These are phyloP conservation scores for Ypsolopha sequella DNA, from an alignment of 2,888 invertebrate genomes.

Conservation along the genomic window DNA sequence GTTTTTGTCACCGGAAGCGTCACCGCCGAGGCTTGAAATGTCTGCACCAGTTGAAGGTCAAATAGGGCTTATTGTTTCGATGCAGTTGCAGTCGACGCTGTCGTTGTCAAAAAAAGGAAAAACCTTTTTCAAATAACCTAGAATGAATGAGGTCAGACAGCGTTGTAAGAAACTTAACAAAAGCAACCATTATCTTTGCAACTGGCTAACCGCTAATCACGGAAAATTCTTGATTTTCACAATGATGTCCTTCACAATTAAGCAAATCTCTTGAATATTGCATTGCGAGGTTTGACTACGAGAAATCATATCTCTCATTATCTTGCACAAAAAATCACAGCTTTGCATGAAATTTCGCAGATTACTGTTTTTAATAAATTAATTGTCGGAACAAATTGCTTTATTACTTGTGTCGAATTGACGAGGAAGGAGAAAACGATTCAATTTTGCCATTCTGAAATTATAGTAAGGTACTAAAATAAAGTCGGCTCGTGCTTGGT, in stretches of 20 bases:
- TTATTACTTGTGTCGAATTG: not conserved
- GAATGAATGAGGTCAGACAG: conserved; percentile 41
- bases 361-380: not conserved
- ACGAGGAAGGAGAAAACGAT: not conserved
- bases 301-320: not conserved
- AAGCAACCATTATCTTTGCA: conserved; percentile 34
- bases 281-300: no score
- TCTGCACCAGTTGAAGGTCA: conserved; percentile 43
- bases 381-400: not conserved
- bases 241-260: not conserved
- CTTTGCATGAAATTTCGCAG: not conserved
- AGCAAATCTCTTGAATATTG: no score
- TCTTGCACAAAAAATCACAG: not conserved
- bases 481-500: no score
- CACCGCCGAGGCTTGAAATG: conserved; percentile 13
- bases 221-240: conserved; percentile 31
- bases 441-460: not conserved
- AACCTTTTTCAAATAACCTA: no score
- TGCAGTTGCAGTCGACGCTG: conserved; percentile 26
- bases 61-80: conserved; percentile 29
- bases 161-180: conserved; percentile 40
- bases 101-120: conserved; percentile 18
- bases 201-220: conserved; percentile 41
- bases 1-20: conserved; percentile 22
- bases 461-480: no score